Evolutionary conservation across 2,113 vertebrate genomes (phyloP).

Genomic region (Neogobius melanostomus): DNA sequence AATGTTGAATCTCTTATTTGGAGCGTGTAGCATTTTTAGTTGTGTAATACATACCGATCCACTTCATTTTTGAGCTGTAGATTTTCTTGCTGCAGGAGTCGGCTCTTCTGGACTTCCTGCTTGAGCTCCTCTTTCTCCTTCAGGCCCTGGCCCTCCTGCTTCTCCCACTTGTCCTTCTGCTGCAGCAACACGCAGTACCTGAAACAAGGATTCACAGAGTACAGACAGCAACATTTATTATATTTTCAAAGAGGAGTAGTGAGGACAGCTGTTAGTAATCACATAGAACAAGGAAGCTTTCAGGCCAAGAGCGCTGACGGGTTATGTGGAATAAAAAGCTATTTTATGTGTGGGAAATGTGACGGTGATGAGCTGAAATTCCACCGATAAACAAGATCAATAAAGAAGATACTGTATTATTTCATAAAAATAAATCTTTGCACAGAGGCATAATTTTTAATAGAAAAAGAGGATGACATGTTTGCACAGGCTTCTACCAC

Average conservation of each 20-base stretch:
- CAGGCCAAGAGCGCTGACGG: no score
- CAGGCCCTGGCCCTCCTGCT: slow-evolving; percentile 43
- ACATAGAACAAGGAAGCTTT: no score
- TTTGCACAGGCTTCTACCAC: no score
- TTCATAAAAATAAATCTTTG: no score
- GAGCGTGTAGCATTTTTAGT: background rate
- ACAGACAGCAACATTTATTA: background rate
- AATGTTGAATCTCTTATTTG: background rate
- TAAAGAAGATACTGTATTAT: no score
- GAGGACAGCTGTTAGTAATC: background rate
- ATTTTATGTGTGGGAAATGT: no score
- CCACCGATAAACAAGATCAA: no score
- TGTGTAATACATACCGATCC: slow-evolving; percentile 43
- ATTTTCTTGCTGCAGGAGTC: slow-evolving; percentile 64
- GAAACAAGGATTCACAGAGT: background rate
- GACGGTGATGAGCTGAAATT: no score
- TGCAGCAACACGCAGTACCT: slow-evolving; percentile 60
- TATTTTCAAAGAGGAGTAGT: background rate
- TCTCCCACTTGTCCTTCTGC: slow-evolving; percentile 67
- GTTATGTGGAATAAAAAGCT: no score
- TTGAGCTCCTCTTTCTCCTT: slow-evolving; percentile 65
- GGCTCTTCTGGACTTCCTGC: slow-evolving; percentile 61
- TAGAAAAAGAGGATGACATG: no score
- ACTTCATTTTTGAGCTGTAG: slow-evolving; percentile 64
- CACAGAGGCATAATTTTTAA: no score